Conservation (phyloP, 2,113 vertebrate species). For the Burhinus bistriatus region DNA sequence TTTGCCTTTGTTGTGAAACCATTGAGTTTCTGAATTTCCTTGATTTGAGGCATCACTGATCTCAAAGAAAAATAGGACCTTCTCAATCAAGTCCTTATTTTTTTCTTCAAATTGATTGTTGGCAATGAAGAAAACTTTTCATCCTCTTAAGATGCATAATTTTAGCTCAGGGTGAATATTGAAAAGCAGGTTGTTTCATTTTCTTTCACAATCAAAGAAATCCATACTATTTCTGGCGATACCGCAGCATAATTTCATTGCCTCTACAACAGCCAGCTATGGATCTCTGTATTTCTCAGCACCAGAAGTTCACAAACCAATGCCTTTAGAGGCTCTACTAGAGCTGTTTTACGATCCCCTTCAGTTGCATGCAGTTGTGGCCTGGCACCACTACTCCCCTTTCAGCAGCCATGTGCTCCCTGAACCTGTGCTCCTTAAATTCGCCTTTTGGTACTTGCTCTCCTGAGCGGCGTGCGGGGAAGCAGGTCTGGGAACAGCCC, state of each 20-base stretch:
- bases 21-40: background rate
- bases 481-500: background rate
- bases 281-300: background rate
- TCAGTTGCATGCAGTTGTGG: background rate
- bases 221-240: background rate
- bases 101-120: background rate
- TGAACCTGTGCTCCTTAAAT: accelerated
- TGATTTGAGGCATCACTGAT: background rate
- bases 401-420: background rate
- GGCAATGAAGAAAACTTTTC: background rate
- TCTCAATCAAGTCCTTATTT: background rate
- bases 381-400: background rate
- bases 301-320: background rate
- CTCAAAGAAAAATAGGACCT: background rate
- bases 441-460: accelerated
- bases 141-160: background rate
- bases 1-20: background rate
- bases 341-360: background rate
- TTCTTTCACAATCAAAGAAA: background rate
- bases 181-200: background rate
- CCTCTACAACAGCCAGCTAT: background rate
- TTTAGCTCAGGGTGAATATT: background rate
- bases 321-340: background rate
- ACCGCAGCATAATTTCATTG: background rate
- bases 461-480: background rate